Evolutionary conservation across 1,140 invertebrate species (phyloP).

Genomic region (Bombus soroeensis): DNA sequence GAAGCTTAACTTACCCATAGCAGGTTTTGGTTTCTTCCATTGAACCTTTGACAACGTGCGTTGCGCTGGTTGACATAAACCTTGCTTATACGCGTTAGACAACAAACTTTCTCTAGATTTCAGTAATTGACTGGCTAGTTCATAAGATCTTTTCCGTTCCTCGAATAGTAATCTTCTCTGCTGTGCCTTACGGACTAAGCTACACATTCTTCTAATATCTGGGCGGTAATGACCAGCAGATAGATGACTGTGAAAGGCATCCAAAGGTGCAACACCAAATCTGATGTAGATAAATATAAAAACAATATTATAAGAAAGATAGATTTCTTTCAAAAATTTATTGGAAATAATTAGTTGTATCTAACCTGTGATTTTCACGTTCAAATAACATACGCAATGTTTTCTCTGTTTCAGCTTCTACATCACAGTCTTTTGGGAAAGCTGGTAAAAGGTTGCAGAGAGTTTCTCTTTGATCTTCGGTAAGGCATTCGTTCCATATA

Average conservation of each 20-base stretch:
- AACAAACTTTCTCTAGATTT: constrained; percentile 87
- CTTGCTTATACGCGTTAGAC: constrained; percentile 83
- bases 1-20: constrained; percentile 76
- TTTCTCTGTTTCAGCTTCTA: constrained; percentile 84
- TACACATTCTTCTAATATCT: constrained; percentile 84
- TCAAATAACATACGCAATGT: constrained; percentile 85
- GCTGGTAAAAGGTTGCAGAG: constrained; percentile 83
- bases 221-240: constrained; percentile 86
- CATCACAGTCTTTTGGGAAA: constrained; percentile 85
- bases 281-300: constrained; percentile 68
- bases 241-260: constrained; percentile 85
- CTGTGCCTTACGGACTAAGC: constrained; percentile 86
- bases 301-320: background rate
- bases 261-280: constrained; percentile 78
- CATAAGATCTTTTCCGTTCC: constrained; percentile 83
- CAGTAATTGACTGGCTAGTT: constrained; percentile 85
- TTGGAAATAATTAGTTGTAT: constrained; percentile 58
- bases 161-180: constrained; percentile 87
- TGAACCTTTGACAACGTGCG: constrained; percentile 82
- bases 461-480: constrained; percentile 81
- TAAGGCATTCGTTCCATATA: constrained; percentile 83
- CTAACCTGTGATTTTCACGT: constrained; percentile 85
- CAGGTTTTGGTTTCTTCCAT: constrained; percentile 80
- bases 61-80: constrained; percentile 82
- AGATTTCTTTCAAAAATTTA: background rate